Conservation (phyloP, 1,140 invertebrate genomes). For the Yoshiicerus persimilis region DNA sequence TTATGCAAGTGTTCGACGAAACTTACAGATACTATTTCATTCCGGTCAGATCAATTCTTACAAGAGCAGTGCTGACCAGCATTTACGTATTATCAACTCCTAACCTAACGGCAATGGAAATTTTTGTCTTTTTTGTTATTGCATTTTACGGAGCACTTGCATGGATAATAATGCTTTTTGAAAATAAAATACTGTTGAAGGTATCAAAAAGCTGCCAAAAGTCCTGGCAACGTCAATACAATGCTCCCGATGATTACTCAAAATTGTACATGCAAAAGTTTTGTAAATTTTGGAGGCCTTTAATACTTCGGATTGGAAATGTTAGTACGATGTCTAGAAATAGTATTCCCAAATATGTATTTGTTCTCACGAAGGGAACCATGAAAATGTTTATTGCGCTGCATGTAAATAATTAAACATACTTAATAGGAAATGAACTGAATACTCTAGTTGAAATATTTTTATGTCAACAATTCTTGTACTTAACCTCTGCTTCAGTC, state of each 20-base stretch:
- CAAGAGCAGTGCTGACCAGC: background rate
- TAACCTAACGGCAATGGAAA: background rate
- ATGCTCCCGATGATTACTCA: too few species aligned
- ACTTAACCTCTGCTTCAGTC: too few species aligned
- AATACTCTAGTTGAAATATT: too few species aligned
- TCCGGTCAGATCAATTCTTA: background rate
- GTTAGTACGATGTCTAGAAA: background rate
- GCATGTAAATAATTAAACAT: too few species aligned
- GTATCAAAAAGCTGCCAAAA: background rate
- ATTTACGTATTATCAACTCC: background rate
- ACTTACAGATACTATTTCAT: background rate
- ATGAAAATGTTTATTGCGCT: too few species aligned
- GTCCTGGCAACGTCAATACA: background rate
- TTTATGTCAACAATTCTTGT: too few species aligned
- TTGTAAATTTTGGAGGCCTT: background rate
- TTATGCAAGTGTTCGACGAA: background rate
- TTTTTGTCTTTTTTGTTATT: background rate
- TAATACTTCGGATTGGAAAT: background rate
- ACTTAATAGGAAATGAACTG: too few species aligned
- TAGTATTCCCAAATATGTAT: background rate
- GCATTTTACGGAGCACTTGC: background rate
- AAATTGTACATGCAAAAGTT: background rate
- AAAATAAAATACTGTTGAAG: too few species aligned
- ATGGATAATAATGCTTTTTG: background rate
- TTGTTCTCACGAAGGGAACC: background rate